Percentiles rank a stretch among this genome's conserved stretches.
These are phyloP conservation scores for Druon quercuslanigerum DNA, from an alignment of 1,140 invertebrate species.

Conservation along the genomic window DNA sequence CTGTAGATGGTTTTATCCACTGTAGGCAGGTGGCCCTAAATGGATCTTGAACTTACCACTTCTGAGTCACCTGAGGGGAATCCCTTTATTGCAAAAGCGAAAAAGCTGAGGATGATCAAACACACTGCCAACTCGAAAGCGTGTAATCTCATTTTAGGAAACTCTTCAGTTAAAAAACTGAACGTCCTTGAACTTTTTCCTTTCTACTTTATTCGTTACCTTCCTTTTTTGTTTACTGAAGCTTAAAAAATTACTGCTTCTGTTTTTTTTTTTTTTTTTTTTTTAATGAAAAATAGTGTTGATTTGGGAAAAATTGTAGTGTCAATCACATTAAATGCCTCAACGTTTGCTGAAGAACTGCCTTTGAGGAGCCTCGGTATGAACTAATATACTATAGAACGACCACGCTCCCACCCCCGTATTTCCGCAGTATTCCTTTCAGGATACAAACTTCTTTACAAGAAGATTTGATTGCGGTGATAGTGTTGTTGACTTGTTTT, in stretches of 20 bases:
- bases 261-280: background rate
- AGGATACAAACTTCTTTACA: constrained; percentile 1
- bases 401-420: constrained; percentile 30
- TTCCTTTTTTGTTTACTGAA: background rate
- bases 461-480: too few relatives aligned
- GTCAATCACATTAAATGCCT: background rate
- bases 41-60: background rate
- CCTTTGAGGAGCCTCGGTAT: constrained; percentile 15
- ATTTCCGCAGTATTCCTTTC: constrained; percentile 7
- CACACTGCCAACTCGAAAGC: background rate
- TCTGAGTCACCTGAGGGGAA: constrained; percentile 25
- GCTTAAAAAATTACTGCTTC: background rate
- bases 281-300: background rate
- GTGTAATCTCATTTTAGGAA: constrained; percentile 22
- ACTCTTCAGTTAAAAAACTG: background rate
- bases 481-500: too few relatives aligned
- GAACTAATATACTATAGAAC: constrained; percentile 24
- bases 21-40: too few relatives aligned
- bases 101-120: constrained; percentile 18
- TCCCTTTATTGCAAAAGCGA: constrained; percentile 2
- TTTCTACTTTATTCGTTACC: background rate
- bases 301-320: background rate
- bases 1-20: too few relatives aligned
- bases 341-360: constrained; percentile 24
- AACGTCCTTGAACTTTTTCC: background rate